phyloP scores from a whole-genome alignment of 2,888 invertebrate species.

The Muschampia plurimacula region DNA sequence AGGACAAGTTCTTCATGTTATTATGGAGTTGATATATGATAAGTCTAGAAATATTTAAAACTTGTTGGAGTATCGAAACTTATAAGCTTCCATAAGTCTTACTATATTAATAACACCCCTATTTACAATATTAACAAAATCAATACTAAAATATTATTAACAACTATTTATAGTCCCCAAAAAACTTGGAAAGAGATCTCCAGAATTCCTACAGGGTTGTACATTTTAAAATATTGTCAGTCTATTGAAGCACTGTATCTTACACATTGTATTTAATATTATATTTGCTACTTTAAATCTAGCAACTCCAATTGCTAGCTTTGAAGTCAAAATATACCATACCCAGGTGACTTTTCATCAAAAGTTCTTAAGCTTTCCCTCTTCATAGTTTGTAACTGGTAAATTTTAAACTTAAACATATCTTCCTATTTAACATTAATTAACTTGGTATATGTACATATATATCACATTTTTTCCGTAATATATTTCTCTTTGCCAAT shows the following conservation, averaged over 20 bases:
- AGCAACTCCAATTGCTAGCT: not conserved
- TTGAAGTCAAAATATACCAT: conserved; percentile 1
- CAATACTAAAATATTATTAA: conserved; percentile 15
- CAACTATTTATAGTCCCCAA: conserved; percentile 20
- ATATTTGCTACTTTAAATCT: not conserved
- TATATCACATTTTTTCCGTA: not conserved
- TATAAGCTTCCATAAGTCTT: not conserved
- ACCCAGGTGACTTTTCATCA: not conserved
- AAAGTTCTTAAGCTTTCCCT: not conserved
- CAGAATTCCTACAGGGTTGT: conserved; percentile 15
- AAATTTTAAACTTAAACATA: not conserved
- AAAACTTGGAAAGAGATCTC: not conserved
- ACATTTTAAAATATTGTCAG: conserved; percentile 30
- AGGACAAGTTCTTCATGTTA: not conserved
- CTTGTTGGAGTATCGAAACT: not conserved
- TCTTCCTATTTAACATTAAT: not conserved
- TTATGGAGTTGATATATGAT: not conserved
- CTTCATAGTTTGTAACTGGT: not conserved
- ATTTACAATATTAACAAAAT: conserved; percentile 32
- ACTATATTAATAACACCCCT: not conserved
- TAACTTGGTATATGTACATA: not conserved
- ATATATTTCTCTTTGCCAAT: not conserved
- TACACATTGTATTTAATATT: not conserved
- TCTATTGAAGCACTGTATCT: conserved; percentile 19
- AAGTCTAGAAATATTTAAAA: not conserved